Conservation (phyloP, 2,888 invertebrate genomes). For the Clostera curtula region DNA sequence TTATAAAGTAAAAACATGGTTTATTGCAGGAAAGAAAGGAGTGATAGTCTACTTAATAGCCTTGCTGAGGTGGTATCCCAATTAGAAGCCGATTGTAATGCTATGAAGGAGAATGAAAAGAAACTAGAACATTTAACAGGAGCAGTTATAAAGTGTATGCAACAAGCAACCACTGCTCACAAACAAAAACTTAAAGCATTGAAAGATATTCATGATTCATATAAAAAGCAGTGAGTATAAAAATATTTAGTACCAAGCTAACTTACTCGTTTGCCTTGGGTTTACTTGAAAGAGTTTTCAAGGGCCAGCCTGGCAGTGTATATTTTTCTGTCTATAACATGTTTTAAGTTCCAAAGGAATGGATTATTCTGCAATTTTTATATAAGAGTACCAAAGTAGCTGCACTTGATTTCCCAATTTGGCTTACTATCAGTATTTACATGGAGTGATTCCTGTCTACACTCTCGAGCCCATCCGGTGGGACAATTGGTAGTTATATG, state of each 20-base stretch:
- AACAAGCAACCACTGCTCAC: conserved; percentile 46
- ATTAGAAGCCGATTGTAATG: conserved; percentile 46
- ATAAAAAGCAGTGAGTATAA: conserved; percentile 45
- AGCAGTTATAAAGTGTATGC: conserved; percentile 48
- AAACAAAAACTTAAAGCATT: conserved; percentile 47
- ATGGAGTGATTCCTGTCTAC: no score
- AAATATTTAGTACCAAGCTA: not conserved
- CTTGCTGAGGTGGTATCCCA: conserved; percentile 40
- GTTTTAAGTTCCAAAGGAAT: no score
- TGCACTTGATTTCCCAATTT: no score
- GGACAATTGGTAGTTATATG: no score
- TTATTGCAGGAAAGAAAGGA: conserved; percentile 48
- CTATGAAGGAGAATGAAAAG: conserved; percentile 55
- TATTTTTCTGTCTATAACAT: not conserved
- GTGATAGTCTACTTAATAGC: conserved; percentile 37
- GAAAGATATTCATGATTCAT: conserved; percentile 41
- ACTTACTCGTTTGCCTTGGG: no score
- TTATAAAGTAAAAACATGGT: not conserved
- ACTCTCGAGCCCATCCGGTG: no score
- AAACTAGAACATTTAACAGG: conserved; percentile 50
- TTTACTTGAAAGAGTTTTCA: no score
- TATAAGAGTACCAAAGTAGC: no score
- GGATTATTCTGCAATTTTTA: no score
- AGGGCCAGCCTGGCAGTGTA: no score
- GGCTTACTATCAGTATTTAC: no score